phyloP scores from a whole-genome alignment of 2,888 invertebrate species.

The Melieria crassipennis region DNA sequence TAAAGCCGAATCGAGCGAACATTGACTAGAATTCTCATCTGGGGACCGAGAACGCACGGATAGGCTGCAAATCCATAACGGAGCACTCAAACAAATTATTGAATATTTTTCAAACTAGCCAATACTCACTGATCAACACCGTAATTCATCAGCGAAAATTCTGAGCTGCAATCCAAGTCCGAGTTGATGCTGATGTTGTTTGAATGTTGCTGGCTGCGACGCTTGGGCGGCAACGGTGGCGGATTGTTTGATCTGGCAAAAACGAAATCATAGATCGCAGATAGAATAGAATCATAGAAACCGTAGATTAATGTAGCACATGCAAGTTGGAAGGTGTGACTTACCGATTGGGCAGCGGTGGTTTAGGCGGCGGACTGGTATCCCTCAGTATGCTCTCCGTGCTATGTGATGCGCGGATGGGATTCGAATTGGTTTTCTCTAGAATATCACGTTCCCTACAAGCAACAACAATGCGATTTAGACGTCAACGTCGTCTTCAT shows the following conservation, averaged over 20 bases:
- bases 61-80: conserved; percentile 62
- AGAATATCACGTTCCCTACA: conserved; percentile 64
- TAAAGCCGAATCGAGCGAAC: conserved; percentile 87
- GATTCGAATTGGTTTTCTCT: conserved; percentile 67
- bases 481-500: background rate
- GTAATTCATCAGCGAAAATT: conserved; percentile 73
- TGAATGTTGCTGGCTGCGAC: conserved; percentile 67
- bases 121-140: conserved; percentile 70
- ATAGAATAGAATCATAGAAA: background rate
- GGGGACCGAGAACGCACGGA: conserved; percentile 81
- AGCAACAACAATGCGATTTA: background rate
- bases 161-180: conserved; percentile 63
- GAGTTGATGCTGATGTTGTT: conserved; percentile 60
- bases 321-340: background rate
- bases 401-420: conserved; percentile 81
- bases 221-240: conserved; percentile 83
- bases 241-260: conserved; percentile 69
- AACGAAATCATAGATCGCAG: background rate
- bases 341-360: conserved; percentile 84
- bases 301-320: background rate
- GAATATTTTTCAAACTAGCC: background rate
- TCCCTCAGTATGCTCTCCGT: conserved; percentile 81
- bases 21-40: conserved; percentile 75
- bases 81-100: background rate
- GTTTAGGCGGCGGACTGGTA: conserved; percentile 85